Conservation (phyloP, 2,113 vertebrate species). For the Chlorodrepanis virens region DNA sequence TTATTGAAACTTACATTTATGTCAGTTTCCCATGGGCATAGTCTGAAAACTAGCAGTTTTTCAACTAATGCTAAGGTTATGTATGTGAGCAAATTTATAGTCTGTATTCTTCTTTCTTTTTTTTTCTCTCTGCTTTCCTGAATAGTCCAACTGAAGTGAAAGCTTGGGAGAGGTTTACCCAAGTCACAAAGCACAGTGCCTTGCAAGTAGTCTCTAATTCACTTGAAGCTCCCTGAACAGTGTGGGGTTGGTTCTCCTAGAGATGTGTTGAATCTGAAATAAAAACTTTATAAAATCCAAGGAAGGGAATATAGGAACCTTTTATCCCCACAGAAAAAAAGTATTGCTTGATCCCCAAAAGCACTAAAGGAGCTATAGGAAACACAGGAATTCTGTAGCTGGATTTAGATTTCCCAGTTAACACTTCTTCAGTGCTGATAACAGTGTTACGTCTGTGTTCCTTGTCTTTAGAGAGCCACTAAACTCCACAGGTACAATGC, state of each 20-base stretch:
- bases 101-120: neutral
- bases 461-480: neutral
- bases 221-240: neutral
- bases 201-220: neutral
- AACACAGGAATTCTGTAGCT: neutral
- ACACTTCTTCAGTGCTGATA: neutral
- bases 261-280: neutral
- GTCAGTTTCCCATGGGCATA: neutral
- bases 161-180: neutral
- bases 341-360: neutral
- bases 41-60: neutral
- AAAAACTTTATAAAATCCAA: neutral
- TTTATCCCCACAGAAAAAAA: neutral
- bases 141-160: neutral
- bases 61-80: neutral
- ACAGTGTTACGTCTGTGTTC: neutral
- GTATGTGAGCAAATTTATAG: neutral
- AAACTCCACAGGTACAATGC: neutral
- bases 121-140: neutral
- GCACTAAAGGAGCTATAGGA: neutral
- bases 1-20: neutral
- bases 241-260: neutral
- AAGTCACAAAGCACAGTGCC: neutral
- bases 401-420: neutral
- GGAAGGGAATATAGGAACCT: neutral